phyloP scores from a whole-genome alignment of 92 coral and sea anemone species.

The Porites rus region DNA sequence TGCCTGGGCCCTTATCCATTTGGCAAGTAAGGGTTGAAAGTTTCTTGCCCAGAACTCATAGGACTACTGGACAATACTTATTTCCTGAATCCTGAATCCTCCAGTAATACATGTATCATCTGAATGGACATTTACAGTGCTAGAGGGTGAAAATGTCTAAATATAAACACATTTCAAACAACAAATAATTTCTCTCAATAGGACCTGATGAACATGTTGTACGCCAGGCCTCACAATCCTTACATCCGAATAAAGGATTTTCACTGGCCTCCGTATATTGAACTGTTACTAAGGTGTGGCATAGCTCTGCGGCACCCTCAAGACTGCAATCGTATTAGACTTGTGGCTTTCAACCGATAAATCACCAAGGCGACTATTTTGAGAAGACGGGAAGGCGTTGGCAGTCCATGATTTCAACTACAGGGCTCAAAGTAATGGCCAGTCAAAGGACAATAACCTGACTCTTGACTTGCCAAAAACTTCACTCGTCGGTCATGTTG shows the following conservation, averaged over 20 bases:
- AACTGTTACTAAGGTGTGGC: conserved; percentile 86
- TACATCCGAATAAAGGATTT: conserved; percentile 70
- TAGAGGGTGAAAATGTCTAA: too few relatives aligned
- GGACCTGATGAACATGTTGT: conserved; percentile 87
- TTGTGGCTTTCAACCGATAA: conserved; percentile 76
- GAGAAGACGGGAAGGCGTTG: not conserved
- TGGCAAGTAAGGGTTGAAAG: too few relatives aligned
- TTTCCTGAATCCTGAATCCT: too few relatives aligned
- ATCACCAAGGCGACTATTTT: not conserved
- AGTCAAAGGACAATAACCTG: too few relatives aligned
- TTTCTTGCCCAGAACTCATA: too few relatives aligned
- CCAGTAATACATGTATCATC: too few relatives aligned
- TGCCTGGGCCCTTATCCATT: too few relatives aligned
- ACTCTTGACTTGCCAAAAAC: not conserved
- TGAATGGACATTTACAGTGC: too few relatives aligned
- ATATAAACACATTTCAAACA: too few relatives aligned
- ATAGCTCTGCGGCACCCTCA: conserved; percentile 85
- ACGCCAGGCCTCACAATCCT: conserved; percentile 85
- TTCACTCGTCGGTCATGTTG: too few relatives aligned
- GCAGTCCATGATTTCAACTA: not conserved
- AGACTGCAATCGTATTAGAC: conserved; percentile 84
- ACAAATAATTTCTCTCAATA: conserved; percentile 1
- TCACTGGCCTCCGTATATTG: conserved; percentile 95
- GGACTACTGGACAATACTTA: too few relatives aligned
- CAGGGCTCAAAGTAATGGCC: too few relatives aligned